Conservation (phyloP, 1,140 invertebrate species). For the Venturia canescens region DNA sequence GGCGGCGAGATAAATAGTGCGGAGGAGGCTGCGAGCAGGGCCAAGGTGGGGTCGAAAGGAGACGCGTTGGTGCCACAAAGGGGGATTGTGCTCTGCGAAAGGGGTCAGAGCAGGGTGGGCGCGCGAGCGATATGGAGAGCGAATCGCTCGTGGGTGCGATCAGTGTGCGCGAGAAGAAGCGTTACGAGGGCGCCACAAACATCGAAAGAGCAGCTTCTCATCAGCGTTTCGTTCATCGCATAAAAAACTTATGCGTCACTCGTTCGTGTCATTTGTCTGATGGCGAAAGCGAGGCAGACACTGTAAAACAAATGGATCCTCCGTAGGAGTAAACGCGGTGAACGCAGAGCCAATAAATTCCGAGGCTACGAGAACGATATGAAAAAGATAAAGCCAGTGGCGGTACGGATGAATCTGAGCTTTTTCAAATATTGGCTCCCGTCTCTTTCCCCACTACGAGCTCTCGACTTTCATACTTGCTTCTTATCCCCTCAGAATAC, state of each 20-base stretch:
- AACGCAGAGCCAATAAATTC: too few species aligned
- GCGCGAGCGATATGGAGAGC: background rate
- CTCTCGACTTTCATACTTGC: too few species aligned
- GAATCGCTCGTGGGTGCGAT: background rate
- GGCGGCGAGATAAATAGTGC: background rate
- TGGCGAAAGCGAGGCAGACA: too few species aligned
- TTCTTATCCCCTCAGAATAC: too few species aligned
- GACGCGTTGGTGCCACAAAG: slow-evolving; percentile 3
- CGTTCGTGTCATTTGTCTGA: background rate
- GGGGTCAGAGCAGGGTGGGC: background rate
- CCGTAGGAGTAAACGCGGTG: too few species aligned
- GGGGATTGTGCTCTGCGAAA: background rate
- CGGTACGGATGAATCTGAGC: too few species aligned
- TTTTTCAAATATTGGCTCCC: too few species aligned
- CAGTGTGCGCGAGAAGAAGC: background rate
- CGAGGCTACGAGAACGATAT: too few species aligned
- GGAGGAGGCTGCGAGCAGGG: background rate
- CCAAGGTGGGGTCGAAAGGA: background rate
- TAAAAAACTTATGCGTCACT: background rate
- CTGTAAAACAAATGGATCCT: too few species aligned
- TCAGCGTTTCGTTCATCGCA: slow-evolving; percentile 27
- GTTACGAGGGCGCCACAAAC: background rate
- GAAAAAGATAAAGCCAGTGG: too few species aligned
- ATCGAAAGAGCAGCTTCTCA: background rate
- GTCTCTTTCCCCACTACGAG: too few species aligned